Base-by-base conservation (phyloP, 2,888 invertebrate genomes). In the Boloria selene region DNA sequence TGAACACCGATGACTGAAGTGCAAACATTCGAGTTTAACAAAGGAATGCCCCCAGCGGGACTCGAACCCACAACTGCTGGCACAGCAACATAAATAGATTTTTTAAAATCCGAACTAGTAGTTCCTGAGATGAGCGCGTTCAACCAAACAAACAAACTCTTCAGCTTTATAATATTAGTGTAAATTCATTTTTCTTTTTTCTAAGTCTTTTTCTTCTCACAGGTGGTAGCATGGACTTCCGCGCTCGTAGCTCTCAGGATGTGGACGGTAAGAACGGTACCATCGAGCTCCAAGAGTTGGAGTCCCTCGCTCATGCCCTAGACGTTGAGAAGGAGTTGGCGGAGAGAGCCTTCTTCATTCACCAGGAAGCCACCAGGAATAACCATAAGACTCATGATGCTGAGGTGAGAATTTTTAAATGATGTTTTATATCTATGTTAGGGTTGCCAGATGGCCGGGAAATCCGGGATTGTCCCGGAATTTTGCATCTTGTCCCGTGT, bases 281-380 rank as follows among this genome's bases (percentile, higher is more conserved):
- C 0, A 90, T 93, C 58, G 94, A 95, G 74, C 79, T 95, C 16
- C 93, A 93, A 73, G 97, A 97, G 85, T 74, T 97, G 61, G 93
- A 94, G 74, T 94, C 96, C 22, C 85, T 97, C 67, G 95, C 95
- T 1, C 94, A 94, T 72, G 96, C 96, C 1, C 88, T 97, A 72
- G 96, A 96, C 79, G 94, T 93, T 1, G 94, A 96, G 86, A 97
- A 97, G 87, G 90, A 93, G 71, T 84, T 97, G 72, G 95, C 96
- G 0, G 86, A 91, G 4, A 93, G 94, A 65, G 96, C 96, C 1
- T 93, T 95, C 81, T 87, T 88, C 73, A 94, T 97, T 71, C 96
- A 97, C 83, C 86, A 89, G 10, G 93, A 93, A 67, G 94, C 95
- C 17, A 93, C 94, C 4, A 90, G 93, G 76, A 91, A 88, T 72